Evolutionary conservation across 2,113 vertebrate genomes (phyloP), one percentile per base, ranked within the genome.

Genomic region (Indri indri): DNA sequence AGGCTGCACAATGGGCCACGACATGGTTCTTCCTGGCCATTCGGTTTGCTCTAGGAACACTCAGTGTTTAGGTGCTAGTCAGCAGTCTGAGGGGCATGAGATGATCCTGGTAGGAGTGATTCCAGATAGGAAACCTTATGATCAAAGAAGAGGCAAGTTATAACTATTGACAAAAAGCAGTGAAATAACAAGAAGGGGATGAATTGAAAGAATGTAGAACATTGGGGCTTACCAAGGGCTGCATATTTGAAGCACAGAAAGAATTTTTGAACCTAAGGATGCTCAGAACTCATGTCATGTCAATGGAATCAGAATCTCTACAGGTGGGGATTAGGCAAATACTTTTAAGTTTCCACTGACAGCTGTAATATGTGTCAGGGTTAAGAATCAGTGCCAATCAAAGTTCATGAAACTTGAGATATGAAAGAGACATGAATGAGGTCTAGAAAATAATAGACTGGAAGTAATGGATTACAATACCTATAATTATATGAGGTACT

Each of bases 1-100:
- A 47, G 9, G 6, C 66, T 32, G n/a, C 11, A 2, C 12, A 42
- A 20, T 1, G 40, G 57, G 8, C 12, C 63, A 18, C 4, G 30
- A 32, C 3, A 2, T 16, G 11, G 5, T 1, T n/a, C 2, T 47
- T n/a, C 13, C 20, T 59, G 30, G 8, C 59, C 50, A 25, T 47
- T 81, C 16, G 2, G 34, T 70, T 71, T 13, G 11, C 22, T 34
- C 18, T 27, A 42, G 12, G 9, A 47, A 7, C 6, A 54, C 20
- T 25, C 20, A 23, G 11, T 45, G 13, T 6, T n/a, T 65, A 91
- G 20, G 22, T 34, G 5, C 37, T 17, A 7, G 63, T 34, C 5
- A 70, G 27, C 25, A 66, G 12, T 16, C 27, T 81, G 37, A 27
- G 18, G 37, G 7, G 66, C 17, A 11, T 47, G 8, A 17, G 18